Evolutionary conservation across 1,140 invertebrate species (phyloP).

Genomic region (Ceratina japonica): DNA sequence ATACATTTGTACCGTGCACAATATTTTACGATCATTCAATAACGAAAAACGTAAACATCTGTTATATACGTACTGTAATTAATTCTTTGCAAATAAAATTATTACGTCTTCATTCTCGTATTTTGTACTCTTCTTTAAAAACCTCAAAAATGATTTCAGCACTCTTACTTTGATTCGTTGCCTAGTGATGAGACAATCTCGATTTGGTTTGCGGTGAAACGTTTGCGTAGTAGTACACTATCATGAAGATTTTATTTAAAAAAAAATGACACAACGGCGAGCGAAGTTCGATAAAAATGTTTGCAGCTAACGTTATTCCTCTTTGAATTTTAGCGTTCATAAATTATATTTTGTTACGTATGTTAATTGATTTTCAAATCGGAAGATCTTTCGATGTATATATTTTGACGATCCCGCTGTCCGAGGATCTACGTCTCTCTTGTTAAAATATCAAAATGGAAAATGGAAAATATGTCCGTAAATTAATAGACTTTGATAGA

Average conservation of each 20-base stretch:
- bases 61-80: conserved; percentile 48
- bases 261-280: neutral
- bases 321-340: conserved; percentile 3
- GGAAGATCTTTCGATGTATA: conserved; percentile 1
- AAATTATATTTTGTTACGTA: neutral
- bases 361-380: neutral
- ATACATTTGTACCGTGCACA: conserved; percentile 30
- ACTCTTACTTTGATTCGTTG: conserved; percentile 46
- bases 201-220: neutral
- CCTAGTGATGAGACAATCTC: conserved; percentile 6
- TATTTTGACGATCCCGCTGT: conserved; percentile 21
- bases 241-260: neutral
- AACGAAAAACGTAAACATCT: conserved; percentile 19
- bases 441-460: conserved; percentile 8
- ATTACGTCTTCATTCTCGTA: conserved; percentile 44
- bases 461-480: conserved; percentile 26
- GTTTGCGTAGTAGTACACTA: too few species aligned
- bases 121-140: conserved; percentile 48
- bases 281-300: neutral
- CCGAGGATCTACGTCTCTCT: neutral
- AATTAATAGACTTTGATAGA: conserved; percentile 52
- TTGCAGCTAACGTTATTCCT: neutral
- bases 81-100: conserved; percentile 59
- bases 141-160: conserved; percentile 58
- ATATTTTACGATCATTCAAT: conserved; percentile 33